phyloP scores from a whole-genome alignment of 2,113 vertebrate species.

The Bos taurus region ARS-UCD2.0 NC_037348.1:8504501-8505000 shows the following conservation, averaged over 20 bases:
- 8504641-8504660: too few relatives aligned
- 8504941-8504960: not conserved
- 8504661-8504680: not conserved
- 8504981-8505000: not conserved
- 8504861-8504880: not conserved
- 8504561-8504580: not conserved
- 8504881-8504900: not conserved
- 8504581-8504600: not conserved
- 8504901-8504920: not conserved
- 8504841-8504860: not conserved
- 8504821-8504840: not conserved
- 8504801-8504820: not conserved
- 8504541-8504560: not conserved
- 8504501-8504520: not conserved
- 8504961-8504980: not conserved
- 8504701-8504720: not conserved
- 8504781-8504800: not conserved
- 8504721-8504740: not conserved
- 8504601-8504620: not conserved
- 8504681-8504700: not conserved
- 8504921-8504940: not conserved
- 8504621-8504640: accelerated
- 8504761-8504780: not conserved
- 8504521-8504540: not conserved
- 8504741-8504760: not conserved